A percentile compares a stretch with the other conserved stretches of the same genome.
phyloP scores from a whole-genome alignment of 1,140 invertebrate genomes.

The Gryllus bimaculatus region DNA sequence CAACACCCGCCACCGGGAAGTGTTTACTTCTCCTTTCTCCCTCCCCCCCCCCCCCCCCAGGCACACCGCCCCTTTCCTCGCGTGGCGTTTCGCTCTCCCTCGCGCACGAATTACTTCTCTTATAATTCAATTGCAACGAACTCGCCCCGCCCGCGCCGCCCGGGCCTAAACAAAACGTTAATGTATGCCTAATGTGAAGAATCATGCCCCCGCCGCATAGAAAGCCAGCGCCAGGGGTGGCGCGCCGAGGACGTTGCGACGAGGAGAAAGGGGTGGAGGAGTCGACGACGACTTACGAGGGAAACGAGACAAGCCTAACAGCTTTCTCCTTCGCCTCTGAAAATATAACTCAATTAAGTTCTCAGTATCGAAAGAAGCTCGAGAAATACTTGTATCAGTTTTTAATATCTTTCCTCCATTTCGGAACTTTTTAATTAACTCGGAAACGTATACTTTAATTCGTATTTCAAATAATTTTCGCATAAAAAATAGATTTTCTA shows the following conservation, averaged over 20 bases:
- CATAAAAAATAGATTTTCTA: too few species aligned
- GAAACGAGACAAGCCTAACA: too few species aligned
- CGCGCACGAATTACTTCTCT: neutral
- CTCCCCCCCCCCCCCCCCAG: neutral
- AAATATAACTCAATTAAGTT: too few species aligned
- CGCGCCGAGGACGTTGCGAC: neutral
- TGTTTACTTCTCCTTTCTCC: neutral
- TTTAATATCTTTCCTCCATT: too few species aligned
- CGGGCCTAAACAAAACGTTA: neutral
- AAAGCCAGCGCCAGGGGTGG: neutral
- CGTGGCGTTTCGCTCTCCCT: neutral
- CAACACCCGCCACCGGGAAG: neutral
- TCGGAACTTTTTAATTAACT: too few species aligned
- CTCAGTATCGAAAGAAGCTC: too few species aligned
- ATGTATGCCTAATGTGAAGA: slow-evolving; percentile 4
- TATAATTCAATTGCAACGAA: neutral
- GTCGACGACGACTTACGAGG: too few species aligned
- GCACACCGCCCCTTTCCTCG: neutral
- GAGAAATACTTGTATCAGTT: too few species aligned
- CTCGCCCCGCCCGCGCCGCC: too few species aligned
- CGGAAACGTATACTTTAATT: too few species aligned
- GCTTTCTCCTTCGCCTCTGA: neutral
- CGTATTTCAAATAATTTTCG: too few species aligned
- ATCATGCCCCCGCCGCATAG: neutral
- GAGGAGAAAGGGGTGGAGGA: neutral